Conservation (phyloP, 2,888 invertebrate genomes). For the Drosophila cracens region DNA sequence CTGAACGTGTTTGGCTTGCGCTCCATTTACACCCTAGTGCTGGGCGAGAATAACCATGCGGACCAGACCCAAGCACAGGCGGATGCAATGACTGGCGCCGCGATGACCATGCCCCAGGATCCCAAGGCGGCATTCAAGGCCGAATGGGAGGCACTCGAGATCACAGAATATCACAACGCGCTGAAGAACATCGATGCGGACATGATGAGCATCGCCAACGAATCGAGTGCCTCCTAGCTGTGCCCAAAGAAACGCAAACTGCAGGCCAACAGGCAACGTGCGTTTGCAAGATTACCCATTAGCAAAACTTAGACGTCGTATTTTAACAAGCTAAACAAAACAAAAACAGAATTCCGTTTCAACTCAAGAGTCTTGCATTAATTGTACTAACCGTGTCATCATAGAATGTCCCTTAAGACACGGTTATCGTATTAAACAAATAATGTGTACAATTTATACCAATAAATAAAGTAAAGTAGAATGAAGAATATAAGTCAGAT, state of each 20-base stretch:
- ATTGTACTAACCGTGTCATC: constrained; percentile 25
- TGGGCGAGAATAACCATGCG: constrained; percentile 99
- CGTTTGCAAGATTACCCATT: constrained; percentile 25
- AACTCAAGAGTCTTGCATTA: constrained; percentile 35
- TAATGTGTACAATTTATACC: background rate
- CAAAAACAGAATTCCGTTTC: background rate
- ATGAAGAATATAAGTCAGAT: background rate
- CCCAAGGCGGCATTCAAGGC: constrained; percentile 99
- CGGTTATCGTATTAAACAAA: background rate
- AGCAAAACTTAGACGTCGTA: constrained; percentile 47
- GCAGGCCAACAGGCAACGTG: constrained; percentile 7
- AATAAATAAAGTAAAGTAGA: background rate
- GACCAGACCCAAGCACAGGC: constrained; percentile 98
- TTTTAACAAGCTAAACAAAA: constrained; percentile 1
- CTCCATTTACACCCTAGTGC: constrained; percentile 98
- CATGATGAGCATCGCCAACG: constrained; percentile 84
- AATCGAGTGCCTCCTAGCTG: constrained; percentile 28
- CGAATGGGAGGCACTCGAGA: constrained; percentile 99
- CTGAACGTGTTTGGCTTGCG: constrained; percentile 99
- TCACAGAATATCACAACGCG: constrained; percentile 97
- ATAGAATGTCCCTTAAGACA: background rate
- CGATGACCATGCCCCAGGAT: constrained; percentile 98
- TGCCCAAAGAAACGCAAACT: constrained; percentile 22
- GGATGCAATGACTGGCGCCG: constrained; percentile 99
- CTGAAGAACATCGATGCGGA: constrained; percentile 92